Evolutionary conservation across 2,113 vertebrate species (phyloP).

Genomic region (Callionymus lyra): DNA sequence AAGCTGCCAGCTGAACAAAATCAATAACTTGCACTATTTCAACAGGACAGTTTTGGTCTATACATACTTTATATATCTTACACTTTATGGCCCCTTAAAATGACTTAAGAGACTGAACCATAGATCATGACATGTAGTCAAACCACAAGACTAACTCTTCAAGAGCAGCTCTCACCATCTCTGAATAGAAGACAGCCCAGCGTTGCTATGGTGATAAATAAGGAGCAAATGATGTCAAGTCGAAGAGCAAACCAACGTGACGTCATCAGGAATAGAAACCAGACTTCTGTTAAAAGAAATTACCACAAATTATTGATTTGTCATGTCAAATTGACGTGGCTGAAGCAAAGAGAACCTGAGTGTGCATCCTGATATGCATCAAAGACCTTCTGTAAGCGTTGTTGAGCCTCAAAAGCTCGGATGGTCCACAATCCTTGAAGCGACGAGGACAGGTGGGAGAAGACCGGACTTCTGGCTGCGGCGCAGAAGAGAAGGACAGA

Average conservation of each 20-base stretch:
- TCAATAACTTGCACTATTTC: too few species aligned
- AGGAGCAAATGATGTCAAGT: constrained; percentile 81
- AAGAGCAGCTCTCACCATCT: constrained; percentile 56
- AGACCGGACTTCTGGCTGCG: constrained; percentile 83
- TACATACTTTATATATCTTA: too few species aligned
- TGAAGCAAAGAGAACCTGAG: constrained; percentile 77
- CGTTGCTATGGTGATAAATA: constrained; percentile 74
- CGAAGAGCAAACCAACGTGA: constrained; percentile 90
- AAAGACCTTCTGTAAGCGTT: constrained; percentile 78
- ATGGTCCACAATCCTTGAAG: constrained; percentile 89
- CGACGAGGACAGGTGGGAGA: constrained; percentile 84
- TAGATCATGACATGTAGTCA: too few species aligned
- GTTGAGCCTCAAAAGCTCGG: constrained; percentile 75
- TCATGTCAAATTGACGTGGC: too few species aligned
- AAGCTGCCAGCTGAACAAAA: too few species aligned
- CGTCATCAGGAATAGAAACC: constrained; percentile 86
- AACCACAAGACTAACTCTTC: too few species aligned
- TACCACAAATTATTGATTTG: too few species aligned
- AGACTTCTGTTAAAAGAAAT: constrained; percentile 67
- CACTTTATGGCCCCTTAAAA: too few species aligned
- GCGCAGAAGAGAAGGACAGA: neutral
- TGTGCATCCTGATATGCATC: constrained; percentile 84
- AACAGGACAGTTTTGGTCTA: too few species aligned
- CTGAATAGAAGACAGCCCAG: constrained; percentile 79
- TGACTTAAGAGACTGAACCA: too few species aligned